Evolutionary conservation across 2,888 invertebrate genomes (phyloP).

Genomic region (Watsonalla cultraria): DNA sequence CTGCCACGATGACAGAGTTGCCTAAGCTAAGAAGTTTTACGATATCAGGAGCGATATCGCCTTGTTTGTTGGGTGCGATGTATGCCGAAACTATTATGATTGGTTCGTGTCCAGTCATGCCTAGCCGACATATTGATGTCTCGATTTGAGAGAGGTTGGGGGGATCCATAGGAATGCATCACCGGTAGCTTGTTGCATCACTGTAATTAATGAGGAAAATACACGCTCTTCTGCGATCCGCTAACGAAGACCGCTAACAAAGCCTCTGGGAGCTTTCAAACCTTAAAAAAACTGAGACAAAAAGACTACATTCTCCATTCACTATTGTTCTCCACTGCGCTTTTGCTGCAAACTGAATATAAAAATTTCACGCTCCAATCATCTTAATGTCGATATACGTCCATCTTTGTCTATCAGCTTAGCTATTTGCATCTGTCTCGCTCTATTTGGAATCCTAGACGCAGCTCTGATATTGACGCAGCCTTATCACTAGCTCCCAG

Average conservation of each 20-base stretch:
- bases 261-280: conserved; percentile 21
- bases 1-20: too few relatives aligned
- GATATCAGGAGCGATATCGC: too few relatives aligned
- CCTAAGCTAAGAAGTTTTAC: too few relatives aligned
- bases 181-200: conserved; percentile 1
- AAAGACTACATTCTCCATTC: conserved; percentile 27
- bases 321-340: conserved; percentile 59
- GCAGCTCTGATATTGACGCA: conserved; percentile 75
- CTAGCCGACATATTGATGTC: too few relatives aligned
- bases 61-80: too few relatives aligned
- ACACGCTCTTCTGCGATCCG: conserved; percentile 15
- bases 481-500: conserved; percentile 56
- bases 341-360: conserved; percentile 66
- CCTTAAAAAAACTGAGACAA: conserved; percentile 27
- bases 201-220: conserved; percentile 4
- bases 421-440: conserved; percentile 30
- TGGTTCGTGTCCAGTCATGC: too few relatives aligned
- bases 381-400: conserved; percentile 56
- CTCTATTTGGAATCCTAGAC: conserved; percentile 67
- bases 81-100: too few relatives aligned
- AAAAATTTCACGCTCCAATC: conserved; percentile 73
- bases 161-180: too few relatives aligned
- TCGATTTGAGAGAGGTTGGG: too few relatives aligned
- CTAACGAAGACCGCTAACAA: conserved; percentile 20
- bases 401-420: conserved; percentile 35